Evolutionary conservation across 2,888 invertebrate genomes (phyloP).

Genomic region (Melipona bicolor): DNA sequence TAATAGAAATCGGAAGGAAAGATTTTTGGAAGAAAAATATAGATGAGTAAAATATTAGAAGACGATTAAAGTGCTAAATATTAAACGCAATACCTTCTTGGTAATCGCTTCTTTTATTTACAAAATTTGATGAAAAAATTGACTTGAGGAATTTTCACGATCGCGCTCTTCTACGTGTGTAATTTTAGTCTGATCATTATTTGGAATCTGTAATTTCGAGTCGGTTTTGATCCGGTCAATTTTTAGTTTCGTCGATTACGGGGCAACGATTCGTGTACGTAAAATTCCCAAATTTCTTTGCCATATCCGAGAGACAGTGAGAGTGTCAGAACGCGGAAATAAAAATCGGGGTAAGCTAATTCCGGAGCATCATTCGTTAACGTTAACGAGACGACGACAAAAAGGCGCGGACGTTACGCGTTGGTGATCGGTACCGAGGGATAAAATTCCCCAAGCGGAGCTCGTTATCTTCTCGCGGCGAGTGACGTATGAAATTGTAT

Average conservation of each 20-base stretch:
- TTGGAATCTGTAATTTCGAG: neutral
- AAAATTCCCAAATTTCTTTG: neutral
- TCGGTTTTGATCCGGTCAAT: neutral
- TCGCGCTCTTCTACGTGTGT: too few species aligned
- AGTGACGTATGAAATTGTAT: slow-evolving; percentile 64
- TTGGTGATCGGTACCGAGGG: slow-evolving; percentile 38
- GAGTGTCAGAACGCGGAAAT: neutral
- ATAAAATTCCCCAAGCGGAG: slow-evolving; percentile 43
- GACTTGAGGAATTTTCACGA: too few species aligned
- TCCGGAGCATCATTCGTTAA: slow-evolving; percentile 33
- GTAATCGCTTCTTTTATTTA: neutral
- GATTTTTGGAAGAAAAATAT: neutral
- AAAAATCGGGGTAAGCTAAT: neutral
- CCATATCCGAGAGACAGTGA: neutral
- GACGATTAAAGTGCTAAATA: neutral
- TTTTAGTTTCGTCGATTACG: neutral
- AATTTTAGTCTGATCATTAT: neutral
- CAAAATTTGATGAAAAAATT: neutral
- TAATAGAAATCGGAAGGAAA: neutral
- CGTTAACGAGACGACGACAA: slow-evolving; percentile 60
- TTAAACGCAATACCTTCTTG: neutral
- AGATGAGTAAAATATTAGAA: neutral
- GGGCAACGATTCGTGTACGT: too few species aligned
- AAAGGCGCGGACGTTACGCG: slow-evolving; percentile 48
- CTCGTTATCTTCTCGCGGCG: slow-evolving; percentile 57